Evolutionary conservation across 2,888 invertebrate species (phyloP), one percentile per base, ranked within the genome.

Genomic region (Mellilla xanthometata): DNA sequence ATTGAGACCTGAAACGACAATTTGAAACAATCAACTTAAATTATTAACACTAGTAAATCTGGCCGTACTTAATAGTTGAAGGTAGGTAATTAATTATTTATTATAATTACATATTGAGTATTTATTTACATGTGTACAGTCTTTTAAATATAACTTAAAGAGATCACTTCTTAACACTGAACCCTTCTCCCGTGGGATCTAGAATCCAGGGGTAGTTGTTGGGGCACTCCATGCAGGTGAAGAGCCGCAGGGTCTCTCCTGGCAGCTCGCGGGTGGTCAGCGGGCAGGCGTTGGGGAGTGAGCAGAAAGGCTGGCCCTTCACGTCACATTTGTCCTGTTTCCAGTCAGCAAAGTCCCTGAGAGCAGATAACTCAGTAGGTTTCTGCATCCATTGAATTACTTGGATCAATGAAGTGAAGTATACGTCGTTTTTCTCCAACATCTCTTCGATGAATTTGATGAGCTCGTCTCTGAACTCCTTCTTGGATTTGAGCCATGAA

Each of bases 321-420:
- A 97, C 95, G 75, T 97, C 97, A 82, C 97, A 97, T 77, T 96
- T 96, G 67, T 97, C 97, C 70, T 89, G 86, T 82, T 97, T 97
- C 97, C 97, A 97, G 80, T 97, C 96, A 65, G 95, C 95, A 93
- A 97, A 97, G 76, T 97, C 97, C 62, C 96, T 92, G 35, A 97
- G 92, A 24, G 94, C 94, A 32, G 95, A 94, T 57, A 97, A 76
- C 81, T 97, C 97, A 19, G 96, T 96, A 41, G 97, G 97, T 67
- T 95, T 96, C 84, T 97, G 97, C 96, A 97, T 97, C 97, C 97
- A 97, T 82, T 97, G 96, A 70, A 97, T 96, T 15, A 97, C 97
- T 92, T 95, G 92, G 62, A 96, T 93, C 91, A 96, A 94, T 49
- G 96, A 97, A 52, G 96, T 96, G 81, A 97, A 97, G 90, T 97